phyloP scores from a whole-genome alignment of 2,113 vertebrate genomes.

The Charina bottae region DNA sequence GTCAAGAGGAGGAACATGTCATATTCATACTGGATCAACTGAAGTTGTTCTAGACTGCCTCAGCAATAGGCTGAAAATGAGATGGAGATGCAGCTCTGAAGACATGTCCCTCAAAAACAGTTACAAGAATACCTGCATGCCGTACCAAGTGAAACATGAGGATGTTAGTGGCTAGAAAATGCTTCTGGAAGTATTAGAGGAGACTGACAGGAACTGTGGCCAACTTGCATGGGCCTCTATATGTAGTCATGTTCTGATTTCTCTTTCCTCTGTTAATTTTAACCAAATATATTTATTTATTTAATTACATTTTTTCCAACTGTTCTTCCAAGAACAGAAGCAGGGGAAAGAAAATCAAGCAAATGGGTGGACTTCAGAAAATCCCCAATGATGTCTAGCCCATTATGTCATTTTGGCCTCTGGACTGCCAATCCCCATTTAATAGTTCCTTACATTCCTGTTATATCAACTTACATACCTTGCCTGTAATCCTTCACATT shows the following conservation, averaged over 20 bases:
- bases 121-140: neutral
- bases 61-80: neutral
- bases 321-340: neutral
- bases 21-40: neutral
- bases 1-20: neutral
- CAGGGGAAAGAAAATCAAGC: neutral
- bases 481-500: constrained; percentile 3
- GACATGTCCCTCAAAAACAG: neutral
- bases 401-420: neutral
- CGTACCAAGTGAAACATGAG: neutral
- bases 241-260: neutral
- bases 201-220: neutral
- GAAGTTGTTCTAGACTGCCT: neutral
- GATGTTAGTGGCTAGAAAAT: neutral
- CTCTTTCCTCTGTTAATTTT: neutral
- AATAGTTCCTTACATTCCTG: constrained; percentile 29
- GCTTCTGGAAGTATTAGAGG: neutral
- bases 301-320: neutral
- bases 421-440: neutral
- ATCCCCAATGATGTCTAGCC: neutral
- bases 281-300: neutral
- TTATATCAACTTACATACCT: constrained; percentile 1
- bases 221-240: neutral
- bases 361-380: neutral
- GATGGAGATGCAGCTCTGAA: neutral